Evolutionary conservation across 1,140 invertebrate species (phyloP), one percentile per base, ranked within the genome.

Genomic region (Branchinecta lynchi): DNA sequence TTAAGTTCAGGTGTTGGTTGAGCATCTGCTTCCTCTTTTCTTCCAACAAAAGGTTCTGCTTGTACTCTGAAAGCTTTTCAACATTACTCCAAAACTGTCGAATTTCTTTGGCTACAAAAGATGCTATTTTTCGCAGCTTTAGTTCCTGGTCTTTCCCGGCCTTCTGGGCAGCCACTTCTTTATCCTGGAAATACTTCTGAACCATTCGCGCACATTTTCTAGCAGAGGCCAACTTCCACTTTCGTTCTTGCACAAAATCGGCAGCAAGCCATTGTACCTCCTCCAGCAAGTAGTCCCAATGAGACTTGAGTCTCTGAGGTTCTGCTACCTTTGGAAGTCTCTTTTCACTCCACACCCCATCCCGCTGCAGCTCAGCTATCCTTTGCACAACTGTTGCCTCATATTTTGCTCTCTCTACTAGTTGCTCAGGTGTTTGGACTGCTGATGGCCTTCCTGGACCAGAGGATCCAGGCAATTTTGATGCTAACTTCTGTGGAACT

Each of bases 181-280:
- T 93, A 73, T 98, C 93, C 81, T 93, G 89, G 80, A 96, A 95
- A 82, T 97, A 89, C 78, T 96, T 96, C 76, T 93, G 89, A 67
- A 97, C 89, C 85, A 96, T 95, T 71, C 79, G 76, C 15, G 83
- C 81, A 75, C 84, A 80, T 80, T 97, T 97, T 79, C 92, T 94
- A 0, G 94, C 93, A 8, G 90, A 89, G 66, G 89, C 87, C 79
- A 94, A 95, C 76, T 98, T 99, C 93, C 92, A 96, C 78, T 96
- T 98, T 67, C 94, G 82, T 80, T 99, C 96, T 78, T 96, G 91
- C 44, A 89, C 89, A 83, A 99, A 98, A 80, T 99, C 96, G 20
- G 92, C 89, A 46, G 94, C 91, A 68, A 99, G 81, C 96, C 96
- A 99, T 32, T 89, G 87, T 92, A 98, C 97, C 80, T 99, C 96